Evolutionary conservation across 2,113 vertebrate species (phyloP).

Genomic region (Laterallus jamaicensis): DNA sequence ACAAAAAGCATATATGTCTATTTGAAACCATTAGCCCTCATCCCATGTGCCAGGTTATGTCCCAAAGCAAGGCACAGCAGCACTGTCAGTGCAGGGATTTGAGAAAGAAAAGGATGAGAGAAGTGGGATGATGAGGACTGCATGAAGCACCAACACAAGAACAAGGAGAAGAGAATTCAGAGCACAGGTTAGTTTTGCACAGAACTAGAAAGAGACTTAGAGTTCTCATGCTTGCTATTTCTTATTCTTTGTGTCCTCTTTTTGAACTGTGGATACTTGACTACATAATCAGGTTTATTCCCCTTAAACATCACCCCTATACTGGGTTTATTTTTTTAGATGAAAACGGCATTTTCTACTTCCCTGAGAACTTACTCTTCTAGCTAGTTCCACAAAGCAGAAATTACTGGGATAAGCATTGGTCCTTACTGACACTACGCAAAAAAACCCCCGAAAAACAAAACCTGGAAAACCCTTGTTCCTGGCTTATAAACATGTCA

Average conservation of each 20-base stretch:
- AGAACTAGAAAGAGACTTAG: background rate
- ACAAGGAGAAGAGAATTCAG: background rate
- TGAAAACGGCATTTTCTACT: background rate
- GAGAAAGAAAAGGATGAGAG: background rate
- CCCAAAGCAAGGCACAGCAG: background rate
- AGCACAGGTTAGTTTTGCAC: background rate
- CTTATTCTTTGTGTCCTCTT: background rate
- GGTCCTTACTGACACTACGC: background rate
- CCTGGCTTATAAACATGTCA: background rate
- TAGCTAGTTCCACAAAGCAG: background rate
- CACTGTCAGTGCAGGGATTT: background rate
- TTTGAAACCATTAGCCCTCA: background rate
- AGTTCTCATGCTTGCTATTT: background rate
- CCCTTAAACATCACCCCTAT: background rate
- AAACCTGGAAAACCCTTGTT: background rate
- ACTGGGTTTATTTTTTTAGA: background rate
- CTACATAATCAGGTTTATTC: rapidly evolving
- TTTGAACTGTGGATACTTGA: background rate
- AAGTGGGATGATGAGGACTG: background rate
- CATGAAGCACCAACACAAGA: background rate
- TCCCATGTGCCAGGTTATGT: background rate
- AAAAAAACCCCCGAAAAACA: background rate
- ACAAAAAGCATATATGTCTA: background rate
- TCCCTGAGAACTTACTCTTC: background rate
- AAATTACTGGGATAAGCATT: background rate